Conservation (phyloP, 2,797 vertebrate species). For the Muscicapa comitata region DNA sequence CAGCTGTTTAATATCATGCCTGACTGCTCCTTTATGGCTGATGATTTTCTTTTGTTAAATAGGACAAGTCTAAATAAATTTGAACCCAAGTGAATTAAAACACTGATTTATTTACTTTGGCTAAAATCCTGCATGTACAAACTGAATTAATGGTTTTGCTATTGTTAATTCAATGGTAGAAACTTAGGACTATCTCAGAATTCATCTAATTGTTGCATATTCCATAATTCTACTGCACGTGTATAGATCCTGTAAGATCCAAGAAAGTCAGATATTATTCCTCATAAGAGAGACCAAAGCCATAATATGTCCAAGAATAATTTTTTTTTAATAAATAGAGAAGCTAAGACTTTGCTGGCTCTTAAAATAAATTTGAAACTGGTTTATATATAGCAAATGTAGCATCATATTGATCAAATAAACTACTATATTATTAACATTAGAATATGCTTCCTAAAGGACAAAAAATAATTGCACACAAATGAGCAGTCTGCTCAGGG, state of each 20-base stretch:
- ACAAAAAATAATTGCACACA: neutral
- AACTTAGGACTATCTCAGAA: neutral
- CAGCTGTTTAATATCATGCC: conserved; percentile 76
- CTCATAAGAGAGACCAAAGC: neutral
- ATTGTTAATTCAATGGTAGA: conserved; percentile 9
- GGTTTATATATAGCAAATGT: neutral
- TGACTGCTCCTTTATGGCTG: conserved; percentile 66
- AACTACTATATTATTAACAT: neutral
- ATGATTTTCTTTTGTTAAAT: conserved; percentile 67
- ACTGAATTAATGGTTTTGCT: neutral
- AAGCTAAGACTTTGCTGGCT: neutral
- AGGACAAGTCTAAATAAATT: conserved; percentile 69
- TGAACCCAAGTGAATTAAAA: conserved; percentile 70
- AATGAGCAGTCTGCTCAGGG: neutral
- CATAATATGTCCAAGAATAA: neutral
- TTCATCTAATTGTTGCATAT: neutral
- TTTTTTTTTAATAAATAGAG: neutral
- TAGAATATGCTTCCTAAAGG: neutral
- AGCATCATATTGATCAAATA: neutral
- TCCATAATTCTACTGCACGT: neutral
- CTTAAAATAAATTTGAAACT: neutral
- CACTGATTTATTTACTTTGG: conserved; percentile 50
- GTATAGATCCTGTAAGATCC: neutral
- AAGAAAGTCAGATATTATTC: neutral
- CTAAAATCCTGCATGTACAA: conserved; percentile 42